Percentiles rank a stretch among this genome's conserved stretches.
Evolutionary conservation across 2,797 vertebrate genomes (phyloP).

Genomic region (Tragelaphus oryx): DNA sequence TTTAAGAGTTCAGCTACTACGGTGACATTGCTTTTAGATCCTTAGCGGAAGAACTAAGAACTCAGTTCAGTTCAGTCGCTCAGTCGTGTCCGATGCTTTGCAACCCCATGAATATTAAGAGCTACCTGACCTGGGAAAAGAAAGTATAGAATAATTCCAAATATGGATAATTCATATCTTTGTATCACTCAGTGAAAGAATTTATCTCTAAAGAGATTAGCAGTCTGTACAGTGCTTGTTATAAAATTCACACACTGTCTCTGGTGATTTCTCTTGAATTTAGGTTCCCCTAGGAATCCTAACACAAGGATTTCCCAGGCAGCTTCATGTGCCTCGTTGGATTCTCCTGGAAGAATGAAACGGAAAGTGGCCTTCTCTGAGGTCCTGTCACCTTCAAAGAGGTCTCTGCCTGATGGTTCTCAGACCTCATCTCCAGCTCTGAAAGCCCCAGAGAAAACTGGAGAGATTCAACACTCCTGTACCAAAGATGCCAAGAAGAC

Average conservation of each 20-base stretch:
- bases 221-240: neutral
- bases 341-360: slow-evolving; percentile 69
- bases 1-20: neutral
- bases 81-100: too few species aligned
- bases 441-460: slow-evolving; percentile 14
- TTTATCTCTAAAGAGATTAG: neutral
- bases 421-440: neutral
- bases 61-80: neutral
- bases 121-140: neutral
- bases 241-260: neutral
- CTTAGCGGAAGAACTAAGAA: neutral
- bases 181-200: neutral
- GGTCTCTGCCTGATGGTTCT: neutral
- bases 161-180: neutral
- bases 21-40: neutral
- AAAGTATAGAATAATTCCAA: neutral
- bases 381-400: slow-evolving; percentile 77
- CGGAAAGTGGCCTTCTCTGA: slow-evolving; percentile 77
- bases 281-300: slow-evolving; percentile 81
- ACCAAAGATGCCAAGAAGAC: neutral
- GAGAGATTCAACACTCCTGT: neutral
- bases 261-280: slow-evolving; percentile 44
- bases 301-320: slow-evolving; percentile 78
- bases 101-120: neutral
- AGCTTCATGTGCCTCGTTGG: slow-evolving; percentile 51